These are phyloP conservation scores for Hyles vespertilio DNA, from an alignment of 1,140 invertebrate species.

Conservation along the genomic window DNA sequence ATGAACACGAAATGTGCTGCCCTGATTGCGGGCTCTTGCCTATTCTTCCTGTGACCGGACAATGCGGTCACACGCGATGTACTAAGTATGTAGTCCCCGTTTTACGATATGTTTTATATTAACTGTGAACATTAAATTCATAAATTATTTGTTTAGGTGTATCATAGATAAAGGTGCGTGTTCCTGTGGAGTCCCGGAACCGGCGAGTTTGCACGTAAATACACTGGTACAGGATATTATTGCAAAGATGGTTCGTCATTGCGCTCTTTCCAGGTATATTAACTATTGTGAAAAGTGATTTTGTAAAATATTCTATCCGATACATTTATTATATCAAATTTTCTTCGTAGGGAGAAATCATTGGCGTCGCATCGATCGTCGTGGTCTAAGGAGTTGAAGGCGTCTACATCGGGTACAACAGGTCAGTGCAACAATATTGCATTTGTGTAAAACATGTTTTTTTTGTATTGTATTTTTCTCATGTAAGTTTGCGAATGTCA, in stretches of 20 bases:
- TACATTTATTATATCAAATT: too few relatives aligned
- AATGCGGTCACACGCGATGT: slow-evolving; percentile 52
- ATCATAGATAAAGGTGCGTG: slow-evolving; percentile 27
- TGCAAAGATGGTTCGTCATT: slow-evolving; percentile 30
- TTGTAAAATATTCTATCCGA: too few relatives aligned
- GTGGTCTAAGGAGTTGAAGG: too few relatives aligned
- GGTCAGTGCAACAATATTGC: too few relatives aligned
- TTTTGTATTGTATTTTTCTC: too few relatives aligned
- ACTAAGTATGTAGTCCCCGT: slow-evolving; percentile 29
- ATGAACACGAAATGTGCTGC: slow-evolving; percentile 32
- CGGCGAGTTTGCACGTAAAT: slow-evolving; percentile 28
- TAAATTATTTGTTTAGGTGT: slow-evolving; percentile 28
- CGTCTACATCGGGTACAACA: too few relatives aligned
- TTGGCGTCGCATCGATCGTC: too few relatives aligned
- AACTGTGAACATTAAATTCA: background rate
- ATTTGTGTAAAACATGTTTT: too few relatives aligned
- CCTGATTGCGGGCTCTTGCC: slow-evolving; percentile 38
- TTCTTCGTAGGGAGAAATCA: too few relatives aligned
- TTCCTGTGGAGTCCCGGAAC: slow-evolving; percentile 31
- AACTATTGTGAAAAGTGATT: too few relatives aligned
- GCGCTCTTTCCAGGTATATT: slow-evolving; percentile 17
- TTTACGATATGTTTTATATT: background rate
- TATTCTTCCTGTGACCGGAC: slow-evolving; percentile 36
- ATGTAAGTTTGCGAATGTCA: too few relatives aligned
- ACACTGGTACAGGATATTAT: slow-evolving; percentile 36